Evolutionary conservation across 2,888 invertebrate genomes (phyloP).

Genomic region (Eumerus sabulonum): DNA sequence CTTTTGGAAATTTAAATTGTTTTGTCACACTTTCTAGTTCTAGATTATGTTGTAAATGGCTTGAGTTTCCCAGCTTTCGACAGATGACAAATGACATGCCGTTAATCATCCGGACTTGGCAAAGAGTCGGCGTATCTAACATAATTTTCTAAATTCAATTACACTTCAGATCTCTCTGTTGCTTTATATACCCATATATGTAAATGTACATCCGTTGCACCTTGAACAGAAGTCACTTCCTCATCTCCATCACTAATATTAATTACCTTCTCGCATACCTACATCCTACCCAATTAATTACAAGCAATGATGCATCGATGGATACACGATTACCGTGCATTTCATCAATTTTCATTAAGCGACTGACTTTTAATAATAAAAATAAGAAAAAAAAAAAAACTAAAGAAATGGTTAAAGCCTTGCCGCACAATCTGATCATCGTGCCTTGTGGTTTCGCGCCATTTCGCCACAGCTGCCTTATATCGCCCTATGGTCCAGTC

Average conservation of each 20-base stretch:
- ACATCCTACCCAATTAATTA: conserved; percentile 63
- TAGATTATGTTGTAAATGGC: too few species aligned
- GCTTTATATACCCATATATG: too few species aligned
- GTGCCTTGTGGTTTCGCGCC: conserved; percentile 44
- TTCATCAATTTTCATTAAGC: conserved; percentile 68
- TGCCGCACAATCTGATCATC: conserved; percentile 56
- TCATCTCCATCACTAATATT: conserved; percentile 63
- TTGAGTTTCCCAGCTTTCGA: background rate
- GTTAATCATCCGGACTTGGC: conserved; percentile 27
- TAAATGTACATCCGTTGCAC: background rate
- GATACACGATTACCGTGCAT: conserved; percentile 57
- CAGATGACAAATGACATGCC: conserved; percentile 16
- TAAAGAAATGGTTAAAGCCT: conserved; percentile 41
- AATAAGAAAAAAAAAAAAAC: conserved; percentile 24
- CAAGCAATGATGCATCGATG: conserved; percentile 64
- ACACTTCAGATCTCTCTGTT: conserved; percentile 2
- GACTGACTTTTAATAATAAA: conserved; percentile 34
- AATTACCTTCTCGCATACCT: conserved; percentile 67
- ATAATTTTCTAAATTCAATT: conserved; percentile 48
- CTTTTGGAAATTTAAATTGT: too few species aligned
- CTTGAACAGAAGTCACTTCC: conserved; percentile 66
- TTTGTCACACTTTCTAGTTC: too few species aligned
- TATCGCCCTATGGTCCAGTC: too few species aligned
- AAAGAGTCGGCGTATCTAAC: conserved; percentile 10
- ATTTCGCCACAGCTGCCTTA: background rate